A percentile compares a stretch with the other conserved stretches of the same genome.
Conservation (phyloP, 2,113 vertebrate species). For the Tetrao urogallus region DNA sequence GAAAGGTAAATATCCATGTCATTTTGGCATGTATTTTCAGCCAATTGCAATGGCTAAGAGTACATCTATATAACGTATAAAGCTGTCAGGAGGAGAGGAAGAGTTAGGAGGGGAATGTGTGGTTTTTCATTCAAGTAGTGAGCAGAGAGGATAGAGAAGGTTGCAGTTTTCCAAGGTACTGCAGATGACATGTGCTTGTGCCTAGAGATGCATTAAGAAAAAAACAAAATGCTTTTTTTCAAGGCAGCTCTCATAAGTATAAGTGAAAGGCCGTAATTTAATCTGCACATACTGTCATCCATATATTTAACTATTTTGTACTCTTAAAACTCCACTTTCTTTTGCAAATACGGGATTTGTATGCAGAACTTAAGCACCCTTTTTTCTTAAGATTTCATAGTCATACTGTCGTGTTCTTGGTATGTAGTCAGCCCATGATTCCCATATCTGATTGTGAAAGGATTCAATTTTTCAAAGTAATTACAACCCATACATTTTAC, state of each 20-base stretch:
- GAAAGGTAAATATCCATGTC: background rate
- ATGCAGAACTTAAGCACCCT: background rate
- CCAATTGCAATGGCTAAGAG: background rate
- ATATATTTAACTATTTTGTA: background rate
- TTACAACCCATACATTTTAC: background rate
- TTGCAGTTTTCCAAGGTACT: background rate
- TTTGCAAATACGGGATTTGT: background rate
- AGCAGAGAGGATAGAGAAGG: background rate
- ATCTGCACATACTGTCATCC: background rate
- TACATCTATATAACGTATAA: background rate
- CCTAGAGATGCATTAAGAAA: background rate
- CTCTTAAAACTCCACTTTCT: background rate
- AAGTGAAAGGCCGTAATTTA: background rate
- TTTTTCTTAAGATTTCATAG: background rate
- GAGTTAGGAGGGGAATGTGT: background rate
- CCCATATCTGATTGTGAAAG: background rate
- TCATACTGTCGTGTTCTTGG: background rate
- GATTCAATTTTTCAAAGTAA: background rate
- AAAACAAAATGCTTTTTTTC: background rate
- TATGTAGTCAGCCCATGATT: background rate
- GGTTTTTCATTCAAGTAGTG: background rate
- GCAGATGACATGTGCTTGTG: background rate
- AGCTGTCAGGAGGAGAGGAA: background rate
- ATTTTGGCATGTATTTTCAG: background rate
- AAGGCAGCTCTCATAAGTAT: background rate